These are phyloP conservation scores for Montipora capricornis DNA, from an alignment of 64 coral and sea anemone genomes.

Conservation along the genomic window DNA sequence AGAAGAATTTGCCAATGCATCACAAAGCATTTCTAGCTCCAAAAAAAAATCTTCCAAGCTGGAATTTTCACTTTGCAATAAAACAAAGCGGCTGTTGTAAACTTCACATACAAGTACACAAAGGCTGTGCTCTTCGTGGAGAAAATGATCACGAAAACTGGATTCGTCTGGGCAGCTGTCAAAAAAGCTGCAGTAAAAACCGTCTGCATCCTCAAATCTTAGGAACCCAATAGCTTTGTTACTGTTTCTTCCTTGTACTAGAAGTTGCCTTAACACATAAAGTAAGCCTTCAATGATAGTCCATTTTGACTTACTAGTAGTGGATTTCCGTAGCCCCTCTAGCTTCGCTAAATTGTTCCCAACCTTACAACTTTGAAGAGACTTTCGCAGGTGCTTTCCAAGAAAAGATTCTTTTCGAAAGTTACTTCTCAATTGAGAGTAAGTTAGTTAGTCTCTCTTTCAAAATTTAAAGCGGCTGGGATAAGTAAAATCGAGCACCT, in stretches of 20 bases:
- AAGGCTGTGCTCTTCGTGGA: conserved; percentile 11
- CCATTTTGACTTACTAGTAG: conserved; percentile 21
- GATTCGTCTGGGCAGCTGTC: background rate
- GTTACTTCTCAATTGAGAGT: conserved; percentile 32
- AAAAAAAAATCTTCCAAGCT: conserved; percentile 55
- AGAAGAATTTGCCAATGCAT: background rate
- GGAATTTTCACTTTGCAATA: conserved; percentile 59
- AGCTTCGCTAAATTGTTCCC: background rate
- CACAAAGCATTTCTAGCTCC: conserved; percentile 46
- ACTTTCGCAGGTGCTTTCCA: conserved; percentile 55
- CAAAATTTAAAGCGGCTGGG: too few relatives aligned
- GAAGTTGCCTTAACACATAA: conserved; percentile 21
- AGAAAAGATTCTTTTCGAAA: background rate
- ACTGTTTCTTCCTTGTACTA: conserved; percentile 16
- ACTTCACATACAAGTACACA: conserved; percentile 64
- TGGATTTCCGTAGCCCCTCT: conserved; percentile 38
- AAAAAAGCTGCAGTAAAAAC: conserved; percentile 68
- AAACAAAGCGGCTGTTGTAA: conserved; percentile 48
- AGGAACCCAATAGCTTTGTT: conserved; percentile 66
- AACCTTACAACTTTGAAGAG: conserved; percentile 60
- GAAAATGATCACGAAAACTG: too few relatives aligned
- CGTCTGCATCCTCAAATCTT: conserved; percentile 71
- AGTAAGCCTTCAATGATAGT: background rate
- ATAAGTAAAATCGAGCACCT: too few relatives aligned
- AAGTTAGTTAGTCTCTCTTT: background rate